Percentiles rank a stretch among this genome's conserved stretches.
phyloP scores from a whole-genome alignment of 2,797 vertebrate genomes.

The Chromobotia macracanthus region DNA sequence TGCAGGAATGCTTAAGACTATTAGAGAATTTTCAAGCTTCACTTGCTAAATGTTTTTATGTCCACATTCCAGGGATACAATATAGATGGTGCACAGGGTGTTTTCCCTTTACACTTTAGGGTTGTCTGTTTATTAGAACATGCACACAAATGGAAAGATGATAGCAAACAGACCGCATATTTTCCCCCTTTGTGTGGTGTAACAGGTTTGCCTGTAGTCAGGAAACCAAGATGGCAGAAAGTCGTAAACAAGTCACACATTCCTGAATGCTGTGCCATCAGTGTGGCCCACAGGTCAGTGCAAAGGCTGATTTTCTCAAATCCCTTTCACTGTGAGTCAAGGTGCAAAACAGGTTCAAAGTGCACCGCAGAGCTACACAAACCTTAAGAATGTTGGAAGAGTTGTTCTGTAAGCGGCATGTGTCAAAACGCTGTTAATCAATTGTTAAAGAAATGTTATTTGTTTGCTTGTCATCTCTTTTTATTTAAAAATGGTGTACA shows the following conservation, averaged over 20 bases:
- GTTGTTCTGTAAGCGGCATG: constrained; percentile 13
- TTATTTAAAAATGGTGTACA: too few relatives aligned
- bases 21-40: constrained; percentile 51
- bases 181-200: constrained; percentile 65
- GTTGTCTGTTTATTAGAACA: not conserved
- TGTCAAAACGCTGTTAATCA: not conserved
- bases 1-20: constrained; percentile 68
- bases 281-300: constrained; percentile 51
- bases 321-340: constrained; percentile 70
- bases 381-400: constrained; percentile 54
- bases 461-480: too few relatives aligned
- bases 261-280: constrained; percentile 73
- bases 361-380: constrained; percentile 66
- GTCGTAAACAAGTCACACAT: constrained; percentile 74
- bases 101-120: constrained; percentile 23
- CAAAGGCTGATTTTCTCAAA: constrained; percentile 67
- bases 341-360: constrained; percentile 73
- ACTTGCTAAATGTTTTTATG: constrained; percentile 33
- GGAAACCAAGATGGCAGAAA: constrained; percentile 70
- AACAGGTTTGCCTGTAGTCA: constrained; percentile 71
- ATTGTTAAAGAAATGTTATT: not conserved
- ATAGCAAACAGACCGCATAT: constrained; percentile 50
- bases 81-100: not conserved
- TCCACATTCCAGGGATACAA: constrained; percentile 28
- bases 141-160: constrained; percentile 35